Percentiles rank a stretch among this genome's conserved stretches.
These are phyloP conservation scores for Leucoraja ocellata DNA, from an alignment of 2,797 vertebrate genomes.

Conservation along the genomic window DNA sequence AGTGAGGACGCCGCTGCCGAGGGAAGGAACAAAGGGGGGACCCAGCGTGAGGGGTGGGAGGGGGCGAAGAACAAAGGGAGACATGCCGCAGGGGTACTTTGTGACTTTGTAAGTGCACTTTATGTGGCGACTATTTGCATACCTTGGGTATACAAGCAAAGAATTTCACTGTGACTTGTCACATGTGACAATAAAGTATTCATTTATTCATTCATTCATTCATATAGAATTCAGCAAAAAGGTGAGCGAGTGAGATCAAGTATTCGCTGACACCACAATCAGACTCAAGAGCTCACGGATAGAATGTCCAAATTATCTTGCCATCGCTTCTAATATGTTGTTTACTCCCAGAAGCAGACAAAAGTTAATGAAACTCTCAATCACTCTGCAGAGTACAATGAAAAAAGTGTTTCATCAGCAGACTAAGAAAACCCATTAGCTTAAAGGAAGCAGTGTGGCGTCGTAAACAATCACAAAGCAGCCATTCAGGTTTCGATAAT, in stretches of 20 bases:
- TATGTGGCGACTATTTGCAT: no score
- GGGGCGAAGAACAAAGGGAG: no score
- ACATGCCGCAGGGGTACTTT: no score
- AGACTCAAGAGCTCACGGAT: background rate
- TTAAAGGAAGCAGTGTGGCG: background rate
- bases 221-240: background rate
- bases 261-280: background rate
- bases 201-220: no score
- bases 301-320: background rate
- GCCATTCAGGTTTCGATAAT: background rate
- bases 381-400: background rate
- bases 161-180: no score
- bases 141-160: no score
- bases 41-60: no score
- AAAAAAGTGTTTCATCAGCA: background rate
- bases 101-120: no score
- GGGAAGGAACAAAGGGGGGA: no score
- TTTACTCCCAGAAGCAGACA: background rate
- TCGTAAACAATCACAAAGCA: background rate
- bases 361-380: background rate
- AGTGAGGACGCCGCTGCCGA: no score
- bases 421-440: background rate
- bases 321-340: background rate
- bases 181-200: no score
- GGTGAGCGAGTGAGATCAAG: no score